Evolutionary conservation across 2,797 vertebrate genomes (phyloP).

Genomic region (Sphenopsis melanotis): DNA sequence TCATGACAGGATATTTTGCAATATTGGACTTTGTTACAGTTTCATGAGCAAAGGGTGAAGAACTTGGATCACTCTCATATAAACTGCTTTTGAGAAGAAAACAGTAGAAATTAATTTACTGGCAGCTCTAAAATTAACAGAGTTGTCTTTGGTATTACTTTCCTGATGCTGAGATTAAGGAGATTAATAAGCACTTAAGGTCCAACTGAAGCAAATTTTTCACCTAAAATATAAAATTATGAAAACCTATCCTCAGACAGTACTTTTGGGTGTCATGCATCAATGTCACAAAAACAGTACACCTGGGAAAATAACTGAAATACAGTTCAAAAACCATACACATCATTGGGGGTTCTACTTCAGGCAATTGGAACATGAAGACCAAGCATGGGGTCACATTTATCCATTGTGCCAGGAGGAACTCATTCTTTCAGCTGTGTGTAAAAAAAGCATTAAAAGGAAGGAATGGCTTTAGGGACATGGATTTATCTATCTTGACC

Average conservation of each 20-base stretch:
- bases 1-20: not conserved
- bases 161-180: not conserved
- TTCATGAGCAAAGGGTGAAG: not conserved
- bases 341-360: not conserved
- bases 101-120: not conserved
- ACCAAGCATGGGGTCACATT: not conserved
- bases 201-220: not conserved
- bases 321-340: not conserved
- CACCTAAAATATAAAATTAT: not conserved
- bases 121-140: not conserved
- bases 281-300: not conserved
- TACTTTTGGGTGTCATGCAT: not conserved
- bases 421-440: not conserved
- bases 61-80: not conserved
- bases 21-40: not conserved
- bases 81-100: not conserved
- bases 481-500: not conserved
- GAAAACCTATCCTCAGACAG: not conserved
- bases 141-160: not conserved
- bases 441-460: not conserved
- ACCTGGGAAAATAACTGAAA: not conserved
- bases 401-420: not conserved
- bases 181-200: not conserved
- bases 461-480: not conserved
- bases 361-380: not conserved